Conservation (phyloP, 1,140 invertebrate genomes). For the Lerema accius region DNA sequence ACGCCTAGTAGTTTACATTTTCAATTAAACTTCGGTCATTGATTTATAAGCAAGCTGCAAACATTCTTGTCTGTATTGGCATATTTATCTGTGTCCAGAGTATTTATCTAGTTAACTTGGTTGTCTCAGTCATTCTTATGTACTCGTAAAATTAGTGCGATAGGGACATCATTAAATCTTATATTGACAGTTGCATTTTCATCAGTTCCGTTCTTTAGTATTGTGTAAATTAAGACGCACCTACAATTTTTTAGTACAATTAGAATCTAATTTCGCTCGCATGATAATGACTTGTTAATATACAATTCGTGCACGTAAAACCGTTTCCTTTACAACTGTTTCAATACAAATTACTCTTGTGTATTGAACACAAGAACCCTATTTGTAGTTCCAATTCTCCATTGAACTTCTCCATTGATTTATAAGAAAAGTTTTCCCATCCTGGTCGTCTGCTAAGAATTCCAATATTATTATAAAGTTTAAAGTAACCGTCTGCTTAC, state of each 20-base stretch:
- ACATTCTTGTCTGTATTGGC: not conserved
- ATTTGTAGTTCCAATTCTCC: slow-evolving; percentile 17
- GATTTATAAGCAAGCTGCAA: slow-evolving; percentile 7
- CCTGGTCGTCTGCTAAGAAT: slow-evolving; percentile 5
- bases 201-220: no score
- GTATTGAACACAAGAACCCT: slow-evolving; percentile 1
- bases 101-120: not conserved
- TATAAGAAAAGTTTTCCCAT: slow-evolving; percentile 16
- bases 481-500: not conserved
- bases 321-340: not conserved
- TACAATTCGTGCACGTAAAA: no score
- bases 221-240: no score
- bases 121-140: no score
- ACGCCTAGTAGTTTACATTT: slow-evolving; percentile 23
- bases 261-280: no score
- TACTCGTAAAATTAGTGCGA: no score
- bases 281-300: no score
- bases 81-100: not conserved
- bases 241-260: no score
- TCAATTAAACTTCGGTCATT: slow-evolving; percentile 24
- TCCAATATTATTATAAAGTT: slow-evolving; percentile 9
- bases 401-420: slow-evolving; percentile 20
- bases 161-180: no score
- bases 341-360: not conserved
- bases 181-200: no score